Percentiles rank a stretch among this genome's conserved stretches.
Evolutionary conservation across 30 jellyfish, hydroid and myxozoan genomes (phyloP).

Genomic region (Chironex yamaguchii): DNA sequence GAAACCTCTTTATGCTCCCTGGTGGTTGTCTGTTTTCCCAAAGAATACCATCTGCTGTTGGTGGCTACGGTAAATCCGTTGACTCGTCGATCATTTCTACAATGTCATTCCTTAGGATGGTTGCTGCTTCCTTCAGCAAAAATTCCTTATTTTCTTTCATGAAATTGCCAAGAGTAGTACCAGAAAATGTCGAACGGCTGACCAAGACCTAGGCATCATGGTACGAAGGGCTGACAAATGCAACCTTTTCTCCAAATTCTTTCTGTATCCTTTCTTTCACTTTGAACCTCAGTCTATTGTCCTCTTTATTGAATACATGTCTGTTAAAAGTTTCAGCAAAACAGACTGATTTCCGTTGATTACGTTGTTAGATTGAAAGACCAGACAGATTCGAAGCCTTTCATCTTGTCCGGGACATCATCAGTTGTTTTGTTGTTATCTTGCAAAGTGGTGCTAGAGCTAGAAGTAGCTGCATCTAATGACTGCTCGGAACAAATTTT

Average conservation of each 20-base stretch:
- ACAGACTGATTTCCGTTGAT: constrained; percentile 34
- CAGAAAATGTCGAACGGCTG: neutral
- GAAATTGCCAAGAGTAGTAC: constrained; percentile 12
- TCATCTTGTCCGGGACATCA: no score
- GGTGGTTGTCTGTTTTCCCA: constrained; percentile 7
- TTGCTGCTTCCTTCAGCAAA: constrained; percentile 20
- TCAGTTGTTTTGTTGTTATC: no score
- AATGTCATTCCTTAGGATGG: neutral
- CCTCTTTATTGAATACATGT: constrained; percentile 40
- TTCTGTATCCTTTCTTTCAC: constrained; percentile 19
- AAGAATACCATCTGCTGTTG: constrained; percentile 36
- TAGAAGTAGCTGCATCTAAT: constrained; percentile 27
- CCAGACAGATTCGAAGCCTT: constrained; percentile 31
- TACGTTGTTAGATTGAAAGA: no score
- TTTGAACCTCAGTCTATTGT: constrained; percentile 2
- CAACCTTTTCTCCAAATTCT: constrained; percentile 16
- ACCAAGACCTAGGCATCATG: constrained; percentile 30
- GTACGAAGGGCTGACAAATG: constrained; percentile 19
- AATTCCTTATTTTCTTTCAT: constrained; percentile 1
- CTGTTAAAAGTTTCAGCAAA: constrained; percentile 24
- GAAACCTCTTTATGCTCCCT: constrained; percentile 1
- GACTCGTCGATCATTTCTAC: constrained; percentile 11
- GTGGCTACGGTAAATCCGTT: constrained; percentile 65
- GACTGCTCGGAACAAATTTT: constrained; percentile 2
- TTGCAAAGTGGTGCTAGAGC: no score